Base-by-base conservation (phyloP, 2,888 invertebrate species). In the Stenurella melanura region DNA sequence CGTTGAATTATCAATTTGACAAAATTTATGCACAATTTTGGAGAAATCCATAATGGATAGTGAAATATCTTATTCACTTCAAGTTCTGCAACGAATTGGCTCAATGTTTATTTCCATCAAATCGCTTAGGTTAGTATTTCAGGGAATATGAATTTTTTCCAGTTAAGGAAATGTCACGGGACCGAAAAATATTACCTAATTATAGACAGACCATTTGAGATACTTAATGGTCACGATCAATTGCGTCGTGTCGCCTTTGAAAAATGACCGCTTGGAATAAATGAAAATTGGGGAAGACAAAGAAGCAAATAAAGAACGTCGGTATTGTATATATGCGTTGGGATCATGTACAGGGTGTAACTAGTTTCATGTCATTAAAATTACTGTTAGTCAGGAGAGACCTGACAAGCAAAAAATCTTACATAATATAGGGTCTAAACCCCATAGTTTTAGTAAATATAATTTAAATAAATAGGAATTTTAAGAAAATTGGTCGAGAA, bases 151-250 rank as follows among this genome's bases (percentile, higher is more conserved):
- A 50, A 50, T 50, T 50, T 50, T n/a, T 50, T 50, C n/a, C 50
- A 6, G 50, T n/a, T 6, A 50, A 6, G n/a, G n/a, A 17, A 50
- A n/a, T 50, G 50, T 50, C 50, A n/a, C n/a, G 5, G n/a, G 4
- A 4, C 50, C n/a, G n/a, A 50, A n/a, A n/a, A n/a, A n/a, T 50
- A 50, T n/a, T 42, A 42, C 42, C 42, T 42, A 42, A 42, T 42
- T 42, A 42, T 42, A 15, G 42, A 42, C 42, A 42, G n/a, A 12
- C n/a, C 50, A 50, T 50, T 50, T 50, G n/a, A 15, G 50, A 4
- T 50, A 50, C n/a, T 50, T 50, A 50, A 50, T 50, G 50, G 50
- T n/a, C n/a, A 50, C 50, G n/a, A 7, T 50, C 50, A 50, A 50
- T n/a, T n/a, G 15, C n/a, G 1, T 50, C n/a, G 2, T n/a, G 50